Evolutionary conservation across 1,140 invertebrate genomes (phyloP).

Genomic region (Drosophila mojavensis): DNA sequence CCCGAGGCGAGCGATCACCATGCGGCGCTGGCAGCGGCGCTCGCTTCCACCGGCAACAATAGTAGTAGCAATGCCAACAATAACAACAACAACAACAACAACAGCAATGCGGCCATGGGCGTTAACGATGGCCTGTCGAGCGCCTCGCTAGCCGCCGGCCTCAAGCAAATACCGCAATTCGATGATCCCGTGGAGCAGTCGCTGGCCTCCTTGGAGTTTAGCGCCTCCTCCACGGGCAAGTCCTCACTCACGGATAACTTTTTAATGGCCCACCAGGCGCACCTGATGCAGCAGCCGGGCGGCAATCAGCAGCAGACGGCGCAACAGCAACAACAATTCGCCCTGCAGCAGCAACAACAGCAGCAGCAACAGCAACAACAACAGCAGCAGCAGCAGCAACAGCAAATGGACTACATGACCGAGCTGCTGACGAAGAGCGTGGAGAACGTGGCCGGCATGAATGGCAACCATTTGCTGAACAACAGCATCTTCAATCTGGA

Average conservation of each 20-base stretch:
- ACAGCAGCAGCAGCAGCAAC: constrained; percentile 75
- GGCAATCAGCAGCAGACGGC: constrained; percentile 40
- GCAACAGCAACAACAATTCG: constrained; percentile 17
- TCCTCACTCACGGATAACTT: constrained; percentile 68
- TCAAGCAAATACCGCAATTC: constrained; percentile 83
- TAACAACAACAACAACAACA: constrained; percentile 1
- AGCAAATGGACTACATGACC: constrained; percentile 72
- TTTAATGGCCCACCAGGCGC: constrained; percentile 69
- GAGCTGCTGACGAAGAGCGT: constrained; percentile 69
- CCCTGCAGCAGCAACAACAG: constrained; percentile 33
- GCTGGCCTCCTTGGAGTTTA: constrained; percentile 87
- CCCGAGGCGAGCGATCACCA: constrained; percentile 68
- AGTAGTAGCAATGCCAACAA: constrained; percentile 35
- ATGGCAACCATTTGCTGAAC: constrained; percentile 76
- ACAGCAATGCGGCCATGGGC: constrained; percentile 67
- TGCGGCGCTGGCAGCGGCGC: constrained; percentile 58
- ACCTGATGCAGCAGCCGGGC: constrained; percentile 64
- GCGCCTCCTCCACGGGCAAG: constrained; percentile 80
- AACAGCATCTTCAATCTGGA: constrained; percentile 66
- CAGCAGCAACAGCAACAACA: constrained; percentile 34
- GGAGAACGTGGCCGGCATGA: constrained; percentile 72
- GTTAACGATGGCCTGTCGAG: constrained; percentile 62
- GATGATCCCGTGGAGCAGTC: constrained; percentile 88
- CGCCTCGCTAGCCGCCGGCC: constrained; percentile 70
- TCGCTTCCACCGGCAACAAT: constrained; percentile 37